Base-by-base conservation (phyloP, 2,797 vertebrate genomes). In the Mormyrus proboscirostris region DNA sequence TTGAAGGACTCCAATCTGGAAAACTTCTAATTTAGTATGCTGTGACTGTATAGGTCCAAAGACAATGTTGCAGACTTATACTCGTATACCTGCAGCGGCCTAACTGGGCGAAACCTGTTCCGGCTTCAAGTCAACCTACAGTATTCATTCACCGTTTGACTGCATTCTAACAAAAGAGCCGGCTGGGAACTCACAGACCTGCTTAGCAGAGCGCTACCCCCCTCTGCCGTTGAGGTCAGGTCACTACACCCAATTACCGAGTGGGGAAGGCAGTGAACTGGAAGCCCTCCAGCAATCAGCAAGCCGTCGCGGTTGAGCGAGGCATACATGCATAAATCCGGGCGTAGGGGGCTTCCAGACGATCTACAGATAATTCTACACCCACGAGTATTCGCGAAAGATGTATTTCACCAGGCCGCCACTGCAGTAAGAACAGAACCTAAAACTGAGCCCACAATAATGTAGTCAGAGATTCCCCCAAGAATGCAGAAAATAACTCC, bases 331-430 rank as follows among this genome's bases (percentile, higher is more conserved):
- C 38, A 79, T 79, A 79, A 79, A 79, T 41, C 41, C 38, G 73
- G 38, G 73, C 73, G 38, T 79, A 79, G 10, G 38, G 73, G 33
- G 38, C 33, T 79, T 44, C 38, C 73, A 79, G 73, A 79, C 73
- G 73, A 79, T 79, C 73, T 79, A 38, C 73, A 79, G 73, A 79
- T 79, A 79, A 79, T 79, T 79, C 73, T 79, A 44, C 73, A 79
- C 73, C 38, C 73, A 79, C 73, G 73, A 79, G 73, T 79, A 79
- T 79, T 79, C 16, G 33, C 41, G 6, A 44, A 79, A 79, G 73
- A 79, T 47, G 19, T 9, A n/a, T 79, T 79, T 76, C 69, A 41
- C 29, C 69, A 33, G 38, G 33, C 10, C 14, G 29, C 73, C 33
- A n/a, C 33, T 9, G 33, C 73, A 79, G 38, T 41, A 47, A 79